Conservation (phyloP, 2,113 vertebrate genomes). For the Neodon shergylaensis region DNA sequence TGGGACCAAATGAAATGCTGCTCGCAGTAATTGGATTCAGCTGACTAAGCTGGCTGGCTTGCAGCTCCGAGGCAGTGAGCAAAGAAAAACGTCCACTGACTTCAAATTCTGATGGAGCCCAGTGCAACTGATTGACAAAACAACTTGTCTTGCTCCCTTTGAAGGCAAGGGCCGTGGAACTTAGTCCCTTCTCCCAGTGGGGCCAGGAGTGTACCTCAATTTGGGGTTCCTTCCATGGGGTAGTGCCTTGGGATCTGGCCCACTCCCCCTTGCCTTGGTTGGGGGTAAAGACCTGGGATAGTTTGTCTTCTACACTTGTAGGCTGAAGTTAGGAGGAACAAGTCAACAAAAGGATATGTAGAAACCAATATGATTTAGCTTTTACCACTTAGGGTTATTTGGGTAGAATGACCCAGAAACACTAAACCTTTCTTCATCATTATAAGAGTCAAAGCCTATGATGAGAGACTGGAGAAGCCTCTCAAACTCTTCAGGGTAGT, state of each 20-base stretch:
- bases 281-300: background rate
- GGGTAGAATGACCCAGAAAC: conserved; percentile 47
- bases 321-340: background rate
- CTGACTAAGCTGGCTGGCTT: conserved; percentile 89
- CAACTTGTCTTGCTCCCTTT: conserved; percentile 67
- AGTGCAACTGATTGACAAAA: conserved; percentile 74
- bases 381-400: conserved; percentile 23
- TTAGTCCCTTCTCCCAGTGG: background rate
- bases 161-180: conserved; percentile 36
- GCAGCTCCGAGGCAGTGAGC: conserved; percentile 87
- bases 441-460: background rate
- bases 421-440: conserved; percentile 47
- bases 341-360: conserved; percentile 65
- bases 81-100: conserved; percentile 86
- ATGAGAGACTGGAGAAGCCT: background rate
- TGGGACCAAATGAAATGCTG: conserved; percentile 90
- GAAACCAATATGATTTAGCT: conserved; percentile 53
- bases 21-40: conserved; percentile 90
- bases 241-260: background rate
- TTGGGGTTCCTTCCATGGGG: background rate
- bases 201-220: background rate
- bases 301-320: conserved; percentile 9
- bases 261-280: background rate
- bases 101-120: conserved; percentile 84
- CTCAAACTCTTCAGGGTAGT: conserved; percentile 59